Evolutionary conservation across 2,888 invertebrate species (phyloP), one percentile per base, ranked within the genome.

Genomic region (Drosophila fulvimacula): DNA sequence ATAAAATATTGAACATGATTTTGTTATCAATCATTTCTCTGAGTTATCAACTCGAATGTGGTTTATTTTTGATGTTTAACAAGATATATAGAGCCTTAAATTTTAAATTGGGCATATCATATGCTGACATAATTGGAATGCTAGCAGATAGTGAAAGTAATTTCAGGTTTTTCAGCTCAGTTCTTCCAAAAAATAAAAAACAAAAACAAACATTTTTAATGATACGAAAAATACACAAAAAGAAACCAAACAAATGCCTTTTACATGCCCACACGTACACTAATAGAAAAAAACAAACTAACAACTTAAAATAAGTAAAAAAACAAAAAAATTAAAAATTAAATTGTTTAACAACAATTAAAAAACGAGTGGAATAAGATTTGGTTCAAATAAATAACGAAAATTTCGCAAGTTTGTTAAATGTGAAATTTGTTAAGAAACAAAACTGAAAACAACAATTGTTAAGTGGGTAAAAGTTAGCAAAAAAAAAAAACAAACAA

Each of bases 161-260:
- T 81, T 81, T 81, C 80, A 81, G 80, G 80, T 82, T 82, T 81
- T 82, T 80, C 81, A 81, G 81, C 81, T 81, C 75, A 82, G 81
- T 82, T 83, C 84, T 79, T 76, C 79, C 81, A 84, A 69, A 63
- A 1, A 30, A 30, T 61, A 10, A 34, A 46, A 67, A 46, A 68
- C n/a, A n/a, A 38, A 67, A 51, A 46, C 13, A 44, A 46, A 42
- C 55, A 55, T 70, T 51, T 67, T 58, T 42, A 76, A 58, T 64
- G 41, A 69, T 48, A 66, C 30, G 46, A 64, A 58, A 58, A 42
- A 69, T 19, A 70, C 61, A 76, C 56, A 77, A 76, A 76, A 44
- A 69, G 68, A 86, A 85, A 87, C 90, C 87, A 88, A 89, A 89
- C 82, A 90, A 88, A 85, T 88, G 88, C 88, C 88, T 88, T 88